Conservation (phyloP, 2,113 vertebrate species). For the Ophthalmolycus amberensis region DNA sequence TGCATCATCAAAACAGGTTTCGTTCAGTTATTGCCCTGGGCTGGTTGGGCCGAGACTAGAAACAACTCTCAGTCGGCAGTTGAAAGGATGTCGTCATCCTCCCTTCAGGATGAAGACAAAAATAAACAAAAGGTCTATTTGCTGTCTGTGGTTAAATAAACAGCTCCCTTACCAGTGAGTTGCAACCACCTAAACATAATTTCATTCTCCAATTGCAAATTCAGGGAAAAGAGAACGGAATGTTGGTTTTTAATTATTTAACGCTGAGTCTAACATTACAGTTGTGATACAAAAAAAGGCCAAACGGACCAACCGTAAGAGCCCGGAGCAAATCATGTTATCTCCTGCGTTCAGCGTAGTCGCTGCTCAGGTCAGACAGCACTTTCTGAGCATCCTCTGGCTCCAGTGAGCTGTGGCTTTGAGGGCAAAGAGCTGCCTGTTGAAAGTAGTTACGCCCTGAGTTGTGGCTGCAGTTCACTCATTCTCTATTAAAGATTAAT, state of each 20-base stretch:
- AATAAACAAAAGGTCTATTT: slow-evolving; percentile 52
- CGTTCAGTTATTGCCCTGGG: slow-evolving; percentile 61
- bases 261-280: not conserved
- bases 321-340: slow-evolving; percentile 12
- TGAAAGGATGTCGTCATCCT: slow-evolving; percentile 53
- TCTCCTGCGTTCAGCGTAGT: slow-evolving; percentile 19
- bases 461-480: slow-evolving; percentile 56
- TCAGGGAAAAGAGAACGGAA: not conserved
- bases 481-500: slow-evolving; percentile 74
- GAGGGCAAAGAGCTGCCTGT: slow-evolving; percentile 24
- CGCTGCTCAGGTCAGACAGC: slow-evolving; percentile 14
- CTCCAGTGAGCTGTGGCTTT: slow-evolving; percentile 21
- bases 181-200: not conserved
- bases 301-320: not conserved
- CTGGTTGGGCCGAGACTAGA: slow-evolving; percentile 35
- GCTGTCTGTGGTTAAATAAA: slow-evolving; percentile 18
- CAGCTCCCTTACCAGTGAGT: not conserved
- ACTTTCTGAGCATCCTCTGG: slow-evolving; percentile 27
- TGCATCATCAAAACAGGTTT: slow-evolving; percentile 70
- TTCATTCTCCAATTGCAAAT: not conserved
- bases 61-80: slow-evolving; percentile 27
- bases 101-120: slow-evolving; percentile 38
- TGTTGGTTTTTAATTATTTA: slow-evolving; percentile 24
- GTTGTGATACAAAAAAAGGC: not conserved
- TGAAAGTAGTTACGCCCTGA: slow-evolving; percentile 56